phyloP scores from a whole-genome alignment of 2,888 invertebrate species.

The Agrotis exclamationis region DNA sequence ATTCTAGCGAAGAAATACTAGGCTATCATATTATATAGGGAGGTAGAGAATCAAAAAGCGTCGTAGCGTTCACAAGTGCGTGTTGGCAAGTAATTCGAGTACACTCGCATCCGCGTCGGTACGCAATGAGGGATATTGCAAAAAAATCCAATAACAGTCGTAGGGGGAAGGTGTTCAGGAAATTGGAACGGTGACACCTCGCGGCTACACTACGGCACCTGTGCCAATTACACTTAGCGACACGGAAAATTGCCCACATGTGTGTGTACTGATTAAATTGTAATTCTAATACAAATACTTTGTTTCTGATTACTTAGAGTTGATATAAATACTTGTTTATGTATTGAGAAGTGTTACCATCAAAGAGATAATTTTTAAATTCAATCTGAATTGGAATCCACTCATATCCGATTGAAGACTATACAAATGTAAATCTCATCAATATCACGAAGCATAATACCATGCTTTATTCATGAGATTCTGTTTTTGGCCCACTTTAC shows the following conservation, averaged over 20 bases:
- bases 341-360: background rate
- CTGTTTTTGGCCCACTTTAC: conserved; percentile 55
- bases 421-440: conserved; percentile 44
- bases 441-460: conserved; percentile 38
- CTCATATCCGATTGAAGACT: background rate
- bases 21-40: conserved; percentile 64
- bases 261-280: conserved; percentile 59
- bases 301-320: conserved; percentile 29
- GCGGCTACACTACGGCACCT: conserved; percentile 72
- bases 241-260: conserved; percentile 66
- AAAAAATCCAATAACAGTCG: conserved; percentile 84
- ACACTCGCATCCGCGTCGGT: conserved; percentile 72
- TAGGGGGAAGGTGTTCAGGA: conserved; percentile 73
- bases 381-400: background rate
- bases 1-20: conserved; percentile 57
- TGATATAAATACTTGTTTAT: conserved; percentile 6
- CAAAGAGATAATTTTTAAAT: background rate
- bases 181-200: conserved; percentile 85
- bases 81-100: conserved; percentile 72
- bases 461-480: conserved; percentile 50
- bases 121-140: conserved; percentile 84
- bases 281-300: conserved; percentile 57
- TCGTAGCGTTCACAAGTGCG: conserved; percentile 66
- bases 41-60: conserved; percentile 67
- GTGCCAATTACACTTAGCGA: conserved; percentile 78